A percentile compares a stretch with the other conserved stretches of the same genome.
phyloP scores from a whole-genome alignment of 2,113 vertebrate species.

The Echinops telfairi region DNA sequence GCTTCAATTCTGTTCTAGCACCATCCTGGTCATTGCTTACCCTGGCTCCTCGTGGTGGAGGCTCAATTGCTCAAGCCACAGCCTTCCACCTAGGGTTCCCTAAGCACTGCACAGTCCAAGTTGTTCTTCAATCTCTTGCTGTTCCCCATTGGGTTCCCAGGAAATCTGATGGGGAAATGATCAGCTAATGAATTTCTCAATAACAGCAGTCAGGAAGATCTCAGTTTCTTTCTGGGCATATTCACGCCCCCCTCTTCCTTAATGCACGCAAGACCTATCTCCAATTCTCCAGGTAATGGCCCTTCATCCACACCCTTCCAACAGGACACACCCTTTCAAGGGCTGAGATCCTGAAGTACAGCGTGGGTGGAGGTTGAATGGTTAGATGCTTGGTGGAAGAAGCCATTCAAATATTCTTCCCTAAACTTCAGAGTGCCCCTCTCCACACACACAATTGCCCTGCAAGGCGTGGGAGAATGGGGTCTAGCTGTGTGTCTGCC shows the following conservation, averaged over 20 bases:
- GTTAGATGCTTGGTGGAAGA: conserved; percentile 55
- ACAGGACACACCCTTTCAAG: conserved; percentile 32
- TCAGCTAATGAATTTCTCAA: conserved; percentile 52
- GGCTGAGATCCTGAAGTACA: conserved; percentile 64
- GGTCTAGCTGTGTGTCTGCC: conserved; percentile 51
- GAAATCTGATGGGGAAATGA: conserved; percentile 32
- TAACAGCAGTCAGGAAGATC: conserved; percentile 46
- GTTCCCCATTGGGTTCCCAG: conserved; percentile 31
- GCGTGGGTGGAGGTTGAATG: conserved; percentile 39
- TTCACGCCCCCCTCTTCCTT: not conserved
- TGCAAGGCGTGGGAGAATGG: conserved; percentile 63
- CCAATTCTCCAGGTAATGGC: conserved; percentile 20
- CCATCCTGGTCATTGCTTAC: conserved; percentile 15
- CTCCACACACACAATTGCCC: conserved; percentile 55
- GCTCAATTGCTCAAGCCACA: conserved; percentile 12
- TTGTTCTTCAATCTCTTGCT: not conserved
- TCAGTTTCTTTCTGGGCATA: conserved; percentile 53
- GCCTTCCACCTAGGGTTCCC: not conserved
- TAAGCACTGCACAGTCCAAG: not conserved
- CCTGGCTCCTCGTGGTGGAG: not conserved
- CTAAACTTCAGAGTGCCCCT: conserved; percentile 76
- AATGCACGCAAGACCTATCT: not conserved
- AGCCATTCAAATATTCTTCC: conserved; percentile 72
- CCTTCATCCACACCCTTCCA: conserved; percentile 12
- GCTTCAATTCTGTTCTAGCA: conserved; percentile 25